Conservation (phyloP, 2,888 invertebrate genomes). For the Norana najaformis region DNA sequence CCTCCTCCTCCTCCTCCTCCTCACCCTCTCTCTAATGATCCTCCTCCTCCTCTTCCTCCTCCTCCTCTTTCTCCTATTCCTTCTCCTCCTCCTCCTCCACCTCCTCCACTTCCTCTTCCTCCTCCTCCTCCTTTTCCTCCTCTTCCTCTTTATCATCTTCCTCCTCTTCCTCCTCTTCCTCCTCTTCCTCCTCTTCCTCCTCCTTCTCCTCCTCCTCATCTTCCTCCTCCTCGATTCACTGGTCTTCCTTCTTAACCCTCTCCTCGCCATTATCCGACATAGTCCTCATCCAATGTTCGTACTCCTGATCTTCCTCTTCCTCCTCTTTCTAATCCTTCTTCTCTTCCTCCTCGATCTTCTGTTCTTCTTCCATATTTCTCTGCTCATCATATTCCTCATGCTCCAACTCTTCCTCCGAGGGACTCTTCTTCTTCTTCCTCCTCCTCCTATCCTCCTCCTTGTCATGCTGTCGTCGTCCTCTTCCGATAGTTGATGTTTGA, state of each 20-base stretch:
- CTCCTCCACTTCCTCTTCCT: background rate
- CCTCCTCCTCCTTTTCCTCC: background rate
- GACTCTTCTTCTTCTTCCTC: background rate
- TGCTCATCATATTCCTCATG: background rate
- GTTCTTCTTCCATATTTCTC: background rate
- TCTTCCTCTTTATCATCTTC: background rate
- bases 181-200: background rate
- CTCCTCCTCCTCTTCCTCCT: background rate
- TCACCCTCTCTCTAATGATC: background rate
- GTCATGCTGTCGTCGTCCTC: no score
- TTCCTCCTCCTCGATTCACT: background rate
- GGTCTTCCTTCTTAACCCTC: background rate
- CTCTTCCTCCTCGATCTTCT: background rate
- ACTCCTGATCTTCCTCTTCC: no score
- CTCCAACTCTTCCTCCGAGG: background rate
- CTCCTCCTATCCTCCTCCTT: background rate
- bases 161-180: background rate
- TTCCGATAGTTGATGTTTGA: background rate
- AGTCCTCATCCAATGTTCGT: no score
- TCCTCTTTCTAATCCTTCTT: background rate
- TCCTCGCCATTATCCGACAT: no score
- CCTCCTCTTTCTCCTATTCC: background rate
- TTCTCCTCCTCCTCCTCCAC: background rate
- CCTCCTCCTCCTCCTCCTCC: background rate
- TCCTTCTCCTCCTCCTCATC: background rate